Evolutionary conservation across 2,797 vertebrate species (phyloP).

Genomic region (Danio albolineatus): DNA sequence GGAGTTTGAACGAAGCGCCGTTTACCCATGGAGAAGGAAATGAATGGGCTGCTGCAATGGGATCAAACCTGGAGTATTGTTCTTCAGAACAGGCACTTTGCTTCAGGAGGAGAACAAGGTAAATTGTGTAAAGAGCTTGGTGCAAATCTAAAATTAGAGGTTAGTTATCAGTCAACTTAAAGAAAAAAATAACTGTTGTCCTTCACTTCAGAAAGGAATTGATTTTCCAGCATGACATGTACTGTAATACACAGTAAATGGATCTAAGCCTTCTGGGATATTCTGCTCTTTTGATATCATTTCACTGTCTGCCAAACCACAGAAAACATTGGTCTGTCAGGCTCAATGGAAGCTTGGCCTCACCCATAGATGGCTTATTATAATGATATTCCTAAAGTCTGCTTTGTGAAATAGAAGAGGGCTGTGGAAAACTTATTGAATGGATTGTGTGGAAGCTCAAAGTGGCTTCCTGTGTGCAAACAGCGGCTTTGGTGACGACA

Average conservation of each 20-base stretch:
- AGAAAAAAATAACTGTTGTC: background rate
- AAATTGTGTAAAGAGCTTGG: constrained; percentile 21
- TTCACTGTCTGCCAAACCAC: background rate
- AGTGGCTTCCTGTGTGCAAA: constrained; percentile 29
- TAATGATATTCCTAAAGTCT: constrained; percentile 23
- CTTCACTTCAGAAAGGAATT: background rate
- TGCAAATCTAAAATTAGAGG: background rate
- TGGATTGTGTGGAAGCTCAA: background rate
- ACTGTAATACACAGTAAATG: constrained; percentile 17
- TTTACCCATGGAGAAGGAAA: constrained; percentile 60
- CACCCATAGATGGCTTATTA: constrained; percentile 21
- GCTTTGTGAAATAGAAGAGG: constrained; percentile 37
- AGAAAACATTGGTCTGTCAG: background rate
- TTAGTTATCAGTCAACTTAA: background rate
- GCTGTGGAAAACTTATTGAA: constrained; percentile 20
- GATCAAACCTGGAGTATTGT: constrained; percentile 71
- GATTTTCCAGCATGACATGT: constrained; percentile 5
- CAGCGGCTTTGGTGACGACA: constrained; percentile 16
- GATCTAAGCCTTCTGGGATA: constrained; percentile 1
- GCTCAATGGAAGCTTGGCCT: constrained; percentile 16
- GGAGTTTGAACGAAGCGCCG: constrained; percentile 40
- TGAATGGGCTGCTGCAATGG: constrained; percentile 68
- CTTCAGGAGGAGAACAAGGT: constrained; percentile 63
- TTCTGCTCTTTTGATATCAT: constrained; percentile 1
- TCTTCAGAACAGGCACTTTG: constrained; percentile 64